Evolutionary conservation across 2,888 invertebrate genomes (phyloP), one percentile per base, ranked within the genome.

Genomic region (Biston betularia): DNA sequence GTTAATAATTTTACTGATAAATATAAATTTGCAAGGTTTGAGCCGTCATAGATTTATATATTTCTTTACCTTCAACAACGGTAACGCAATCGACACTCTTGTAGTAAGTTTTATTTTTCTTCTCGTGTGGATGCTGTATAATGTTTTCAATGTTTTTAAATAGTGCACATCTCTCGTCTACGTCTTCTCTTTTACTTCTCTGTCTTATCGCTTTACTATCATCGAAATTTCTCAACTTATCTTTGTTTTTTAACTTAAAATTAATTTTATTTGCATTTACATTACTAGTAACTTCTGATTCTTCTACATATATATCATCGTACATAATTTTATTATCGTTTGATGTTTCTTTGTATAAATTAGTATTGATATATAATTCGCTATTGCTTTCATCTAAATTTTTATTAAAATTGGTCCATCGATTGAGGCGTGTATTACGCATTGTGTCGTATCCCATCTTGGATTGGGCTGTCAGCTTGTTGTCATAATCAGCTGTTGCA

Each of bases 1-100:
- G 24, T 24, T 24, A 24, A 24, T 24, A 24, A 24, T 24, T 24
- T 24, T 24, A 24, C 24, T 3, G 24, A 24, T 3, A 24, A 24
- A 24, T 24, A 2, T 24, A 24, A 24, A 24, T 24, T 24, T 24
- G 24, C 24, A 1, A 24, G 24, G 24, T 24, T 24, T 24, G 24
- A 24, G 24, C 24, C 3, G 3, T 24, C 24, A 24, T 24, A 24
- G n/a, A 24, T 24, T 24, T 24, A 3, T 24, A n/a, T n/a, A n/a
- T n/a, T n/a, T n/a, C n/a, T 88, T 86, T 78, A 92, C 92, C 90
- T 73, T 77, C 79, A 45, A 93, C 85, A 59, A 85, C 82, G 10
- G 87, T 85, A 1, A 86, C 86, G 63, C 93, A 93, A 61, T 88
- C 80, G 9, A 81, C 76, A 48, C 85, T 83, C 48, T 85, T 89